These are phyloP conservation scores for Actenoides hombroni DNA, from an alignment of 2,113 vertebrate species.

Conservation along the genomic window DNA sequence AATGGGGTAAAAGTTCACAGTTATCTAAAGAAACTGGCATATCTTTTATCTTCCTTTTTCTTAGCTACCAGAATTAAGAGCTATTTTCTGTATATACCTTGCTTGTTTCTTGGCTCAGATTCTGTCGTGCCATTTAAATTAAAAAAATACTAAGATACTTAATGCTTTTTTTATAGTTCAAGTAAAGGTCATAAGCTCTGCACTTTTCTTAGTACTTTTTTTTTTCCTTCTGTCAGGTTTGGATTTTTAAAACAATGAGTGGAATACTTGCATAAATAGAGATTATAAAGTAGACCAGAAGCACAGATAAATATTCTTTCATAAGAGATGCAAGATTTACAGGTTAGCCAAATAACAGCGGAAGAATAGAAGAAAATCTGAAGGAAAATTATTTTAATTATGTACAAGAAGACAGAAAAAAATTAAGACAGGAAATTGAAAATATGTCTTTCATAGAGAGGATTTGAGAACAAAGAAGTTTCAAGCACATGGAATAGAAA, in stretches of 20 bases:
- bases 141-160: neutral
- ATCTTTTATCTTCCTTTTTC: neutral
- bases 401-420: neutral
- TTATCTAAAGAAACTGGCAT: neutral
- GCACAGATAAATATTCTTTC: neutral
- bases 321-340: neutral
- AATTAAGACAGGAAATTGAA: neutral
- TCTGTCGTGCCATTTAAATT: neutral
- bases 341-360: neutral
- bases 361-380: neutral
- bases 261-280: neutral
- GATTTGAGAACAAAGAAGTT: neutral
- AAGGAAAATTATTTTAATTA: neutral
- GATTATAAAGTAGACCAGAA: neutral
- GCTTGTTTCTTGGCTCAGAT: neutral
- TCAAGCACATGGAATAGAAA: neutral
- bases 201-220: neutral
- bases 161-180: neutral
- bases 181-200: neutral
- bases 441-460: neutral
- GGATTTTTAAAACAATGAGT: neutral
- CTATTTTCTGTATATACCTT: neutral
- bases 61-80: neutral
- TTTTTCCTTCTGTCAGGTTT: neutral
- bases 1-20: neutral